Base-by-base conservation (phyloP, 2,797 vertebrate species). In the Balearica regulorum region DNA sequence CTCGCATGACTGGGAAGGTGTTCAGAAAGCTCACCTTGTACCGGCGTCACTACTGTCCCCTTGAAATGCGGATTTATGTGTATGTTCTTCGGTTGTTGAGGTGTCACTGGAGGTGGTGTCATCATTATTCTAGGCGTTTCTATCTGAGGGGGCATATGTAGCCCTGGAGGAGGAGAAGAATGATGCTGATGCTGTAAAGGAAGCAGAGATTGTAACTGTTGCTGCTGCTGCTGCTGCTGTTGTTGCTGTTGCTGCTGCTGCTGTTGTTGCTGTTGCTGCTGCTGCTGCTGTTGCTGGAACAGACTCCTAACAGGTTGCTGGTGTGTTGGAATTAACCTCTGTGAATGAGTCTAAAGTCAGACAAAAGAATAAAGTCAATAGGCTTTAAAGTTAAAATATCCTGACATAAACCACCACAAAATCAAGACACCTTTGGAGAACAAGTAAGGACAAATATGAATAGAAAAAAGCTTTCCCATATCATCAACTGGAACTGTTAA, bases 31-130 rank as follows among this genome's bases (percentile, higher is more conserved):
- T 25, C 97, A 99, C 99, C 99, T 99, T 99, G 99, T 8, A 99
- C 99, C 48, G 99, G 98, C 1, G 99, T 98, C 70, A 99, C 98
- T 35, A 99, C 96, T 0, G 99, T 98, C 62, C 99, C 99, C 98
- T 99, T 99, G 98, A 99, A 99, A 98, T 99, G 99, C 5, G 99
- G 99, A 94, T 99, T 99, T 96, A 99, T 99, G 97, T 99, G 99
- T 92, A 99, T 99, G 95, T 99, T 99, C 98, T 99, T 99, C 72
- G 99, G 98, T 93, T 99, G 99, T 48, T 99, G 98, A 16, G 98
- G 98, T 62, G 98, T 97, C 97, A 98, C 98, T 39, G 97, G 97
- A 41, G 99, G 97, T 5, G 99, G 98, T 49, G 99, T 98, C 97
- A 97, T 98, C 98, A 99, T 98, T 96, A 99, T 98, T 51, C 98